Conservation (phyloP, 2,888 invertebrate species). For the Perithous albicinctus region DNA sequence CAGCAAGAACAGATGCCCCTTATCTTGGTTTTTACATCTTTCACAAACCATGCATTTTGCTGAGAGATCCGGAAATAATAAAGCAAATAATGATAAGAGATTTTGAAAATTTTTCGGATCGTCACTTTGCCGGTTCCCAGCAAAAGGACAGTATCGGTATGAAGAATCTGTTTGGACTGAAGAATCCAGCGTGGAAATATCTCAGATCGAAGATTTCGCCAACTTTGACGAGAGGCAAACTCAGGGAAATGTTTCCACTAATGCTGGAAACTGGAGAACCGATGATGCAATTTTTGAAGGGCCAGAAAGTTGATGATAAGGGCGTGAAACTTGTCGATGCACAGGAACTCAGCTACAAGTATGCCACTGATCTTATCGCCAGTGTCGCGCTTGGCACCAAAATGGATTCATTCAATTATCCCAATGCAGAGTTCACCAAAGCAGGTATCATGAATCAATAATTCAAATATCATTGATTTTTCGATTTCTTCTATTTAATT, state of each 20-base stretch:
- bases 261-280: constrained; percentile 83
- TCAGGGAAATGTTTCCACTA: constrained; percentile 86
- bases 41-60: constrained; percentile 84
- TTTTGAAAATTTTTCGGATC: constrained; percentile 85
- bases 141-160: constrained; percentile 83
- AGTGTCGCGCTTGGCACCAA: constrained; percentile 69
- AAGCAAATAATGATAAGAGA: constrained; percentile 85
- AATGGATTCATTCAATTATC: constrained; percentile 76
- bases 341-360: constrained; percentile 78
- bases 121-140: constrained; percentile 83
- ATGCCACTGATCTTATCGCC: constrained; percentile 79
- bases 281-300: constrained; percentile 76
- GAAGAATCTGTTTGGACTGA: constrained; percentile 84
- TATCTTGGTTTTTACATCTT: constrained; percentile 86
- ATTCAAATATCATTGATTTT: no score
- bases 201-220: constrained; percentile 86
- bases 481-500: no score
- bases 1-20: constrained; percentile 71
- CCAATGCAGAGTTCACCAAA: constrained; percentile 76
- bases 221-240: constrained; percentile 86
- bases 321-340: constrained; percentile 75
- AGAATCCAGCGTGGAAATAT: constrained; percentile 86
- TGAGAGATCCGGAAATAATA: constrained; percentile 85
- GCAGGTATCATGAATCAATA: constrained; percentile 67
- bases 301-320: constrained; percentile 53